A percentile compares a stretch with the other conserved stretches of the same genome.
Conservation (phyloP, 1,140 invertebrate genomes). For the Metopolophium dirhodum region DNA sequence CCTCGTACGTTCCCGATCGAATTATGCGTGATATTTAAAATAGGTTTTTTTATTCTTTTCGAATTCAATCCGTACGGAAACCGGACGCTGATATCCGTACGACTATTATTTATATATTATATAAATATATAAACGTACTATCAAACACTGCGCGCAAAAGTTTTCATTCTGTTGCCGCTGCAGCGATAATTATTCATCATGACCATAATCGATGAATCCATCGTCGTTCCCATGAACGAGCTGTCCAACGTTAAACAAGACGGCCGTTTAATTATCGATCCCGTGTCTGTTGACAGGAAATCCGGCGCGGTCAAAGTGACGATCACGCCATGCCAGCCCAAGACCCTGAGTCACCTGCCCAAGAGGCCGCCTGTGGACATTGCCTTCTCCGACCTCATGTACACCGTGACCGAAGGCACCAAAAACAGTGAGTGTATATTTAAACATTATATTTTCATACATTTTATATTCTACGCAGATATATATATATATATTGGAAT, state of each 20-base stretch:
- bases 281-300: constrained; percentile 59
- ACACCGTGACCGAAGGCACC: constrained; percentile 82
- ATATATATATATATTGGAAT: not conserved
- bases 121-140: not conserved
- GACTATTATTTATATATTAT: not conserved
- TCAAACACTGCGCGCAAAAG: not conserved
- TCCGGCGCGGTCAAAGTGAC: constrained; percentile 60
- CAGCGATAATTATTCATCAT: constrained; percentile 6
- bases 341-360: constrained; percentile 81
- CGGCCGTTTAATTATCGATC: constrained; percentile 36
- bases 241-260: not conserved
- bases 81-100: not conserved
- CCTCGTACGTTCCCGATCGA: not conserved
- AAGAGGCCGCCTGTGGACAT: constrained; percentile 86
- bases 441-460: not conserved
- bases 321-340: constrained; percentile 66
- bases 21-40: not conserved
- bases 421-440: constrained; percentile 75
- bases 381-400: constrained; percentile 83
- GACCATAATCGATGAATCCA: constrained; percentile 40
- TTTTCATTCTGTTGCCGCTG: not conserved
- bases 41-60: not conserved
- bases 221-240: constrained; percentile 46
- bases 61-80: not conserved
- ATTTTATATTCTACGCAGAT: not conserved